phyloP scores from a whole-genome alignment of 2,113 vertebrate genomes.

The Zapornia atra region DNA sequence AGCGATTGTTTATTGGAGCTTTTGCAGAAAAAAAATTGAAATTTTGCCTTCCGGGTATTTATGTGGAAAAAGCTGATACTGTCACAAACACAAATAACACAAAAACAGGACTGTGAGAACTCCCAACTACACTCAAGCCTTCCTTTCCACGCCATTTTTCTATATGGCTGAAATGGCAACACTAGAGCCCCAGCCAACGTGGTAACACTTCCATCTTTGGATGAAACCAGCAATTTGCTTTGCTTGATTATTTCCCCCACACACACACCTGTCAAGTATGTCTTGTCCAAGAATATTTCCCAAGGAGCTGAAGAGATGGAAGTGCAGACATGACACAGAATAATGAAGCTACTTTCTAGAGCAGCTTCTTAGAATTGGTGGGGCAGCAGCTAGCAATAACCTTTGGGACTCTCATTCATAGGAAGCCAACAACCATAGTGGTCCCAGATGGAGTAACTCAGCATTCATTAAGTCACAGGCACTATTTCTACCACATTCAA shows the following conservation, averaged over 20 bases:
- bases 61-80: constrained; percentile 69
- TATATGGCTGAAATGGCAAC: constrained; percentile 56
- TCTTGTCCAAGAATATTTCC: constrained; percentile 51
- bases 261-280: constrained; percentile 9
- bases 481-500: neutral
- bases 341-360: neutral
- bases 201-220: constrained; percentile 22
- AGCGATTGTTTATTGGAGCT: constrained; percentile 74
- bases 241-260: neutral
- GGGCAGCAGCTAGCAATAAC: neutral
- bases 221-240: constrained; percentile 25
- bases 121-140: constrained; percentile 36
- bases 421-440: neutral
- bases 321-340: constrained; percentile 7
- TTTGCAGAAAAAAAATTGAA: constrained; percentile 50
- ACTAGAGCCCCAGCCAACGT: neutral
- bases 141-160: constrained; percentile 59
- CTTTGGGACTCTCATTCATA: neutral
- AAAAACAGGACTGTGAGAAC: constrained; percentile 64
- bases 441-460: constrained; percentile 36
- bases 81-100: constrained; percentile 70
- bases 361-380: neutral
- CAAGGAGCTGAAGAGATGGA: constrained; percentile 37
- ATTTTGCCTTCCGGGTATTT: constrained; percentile 69
- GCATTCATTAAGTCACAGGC: constrained; percentile 22